Evolutionary conservation across 2,797 vertebrate genomes (phyloP).

Genomic region (Tenualosa thibaudeaui): DNA sequence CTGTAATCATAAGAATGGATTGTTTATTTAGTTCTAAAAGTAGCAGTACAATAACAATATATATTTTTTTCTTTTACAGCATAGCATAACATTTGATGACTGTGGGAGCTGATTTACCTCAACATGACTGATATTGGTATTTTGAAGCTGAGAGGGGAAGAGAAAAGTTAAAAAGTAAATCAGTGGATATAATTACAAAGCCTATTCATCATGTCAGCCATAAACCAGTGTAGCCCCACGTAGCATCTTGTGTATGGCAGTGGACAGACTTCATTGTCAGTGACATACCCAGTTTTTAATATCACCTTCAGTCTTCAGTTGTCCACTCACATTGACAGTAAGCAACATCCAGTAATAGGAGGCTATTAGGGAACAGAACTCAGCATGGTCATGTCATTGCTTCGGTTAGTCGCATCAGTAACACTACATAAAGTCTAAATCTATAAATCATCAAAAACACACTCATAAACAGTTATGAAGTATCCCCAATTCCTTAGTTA

Average conservation of each 20-base stretch:
- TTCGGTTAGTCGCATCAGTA: too few relatives aligned
- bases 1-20: slow-evolving; percentile 46
- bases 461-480: too few relatives aligned
- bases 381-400: neutral
- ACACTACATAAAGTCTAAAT: too few relatives aligned
- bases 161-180: neutral
- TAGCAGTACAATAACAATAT: neutral
- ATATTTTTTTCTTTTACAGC: neutral
- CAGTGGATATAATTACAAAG: neutral
- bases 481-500: too few relatives aligned
- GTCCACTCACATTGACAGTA: slow-evolving; percentile 5
- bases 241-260: neutral
- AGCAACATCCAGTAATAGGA: slow-evolving; percentile 67
- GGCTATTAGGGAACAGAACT: slow-evolving; percentile 49
- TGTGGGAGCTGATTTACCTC: neutral
- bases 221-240: neutral
- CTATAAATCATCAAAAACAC: too few relatives aligned
- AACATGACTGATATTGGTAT: neutral
- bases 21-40: neutral
- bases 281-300: slow-evolving; percentile 59
- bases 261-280: neutral
- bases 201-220: too few relatives aligned
- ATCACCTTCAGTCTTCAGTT: slow-evolving; percentile 19
- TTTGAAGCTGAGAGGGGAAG: neutral
- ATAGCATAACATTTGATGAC: neutral